Base-by-base conservation (phyloP, 2,888 invertebrate genomes). In the Clunio marinus region DNA sequence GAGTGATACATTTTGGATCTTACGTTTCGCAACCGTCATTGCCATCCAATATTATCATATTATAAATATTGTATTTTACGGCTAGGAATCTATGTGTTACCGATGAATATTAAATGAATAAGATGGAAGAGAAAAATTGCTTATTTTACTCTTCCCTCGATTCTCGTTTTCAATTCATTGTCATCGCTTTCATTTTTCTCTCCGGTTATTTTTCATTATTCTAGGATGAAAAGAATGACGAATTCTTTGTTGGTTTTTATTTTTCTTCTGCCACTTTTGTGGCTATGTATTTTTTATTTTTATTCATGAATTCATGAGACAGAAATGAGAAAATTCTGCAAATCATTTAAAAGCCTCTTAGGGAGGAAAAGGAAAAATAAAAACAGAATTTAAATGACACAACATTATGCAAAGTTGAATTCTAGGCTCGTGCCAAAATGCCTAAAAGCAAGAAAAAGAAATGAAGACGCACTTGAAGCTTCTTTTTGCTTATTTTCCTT, bases 261-360 rank as follows among this genome's bases (percentile, higher is more conserved):
- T n/a, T n/a, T n/a, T n/a, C n/a, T n/a, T n/a, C n/a, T n/a, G n/a
- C n/a, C n/a, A n/a, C n/a, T n/a, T n/a, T n/a, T n/a, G n/a, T n/a
- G n/a, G n/a, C n/a, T n/a, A n/a, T n/a, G n/a, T n/a, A n/a, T n/a
- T n/a, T n/a, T 32, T 8, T 32, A 32, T 32, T 13, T 32, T 32
- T 32, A 13, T 32, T 32, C 7, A 32, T 32, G 35, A 8, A 13
- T 13, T 32, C 7, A 13, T 8, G 35, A 13, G 13, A 32, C 5
- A 32, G 35, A 32, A 32, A 13, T 32, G 35, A 32, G 28, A 60
- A 60, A 60, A 22, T 59, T 32, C 22, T 46, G 63, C 63, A 66
- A 66, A 66, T 51, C 55, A 66, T 66, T 66, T 55, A 55, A 66
- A 66, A 55, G 55, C 66, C 32, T 55, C 51, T 55, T 15, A 20